These are phyloP conservation scores for Trichogramma evanescens DNA, from an alignment of 2,888 invertebrate species.

Conservation along the genomic window DNA sequence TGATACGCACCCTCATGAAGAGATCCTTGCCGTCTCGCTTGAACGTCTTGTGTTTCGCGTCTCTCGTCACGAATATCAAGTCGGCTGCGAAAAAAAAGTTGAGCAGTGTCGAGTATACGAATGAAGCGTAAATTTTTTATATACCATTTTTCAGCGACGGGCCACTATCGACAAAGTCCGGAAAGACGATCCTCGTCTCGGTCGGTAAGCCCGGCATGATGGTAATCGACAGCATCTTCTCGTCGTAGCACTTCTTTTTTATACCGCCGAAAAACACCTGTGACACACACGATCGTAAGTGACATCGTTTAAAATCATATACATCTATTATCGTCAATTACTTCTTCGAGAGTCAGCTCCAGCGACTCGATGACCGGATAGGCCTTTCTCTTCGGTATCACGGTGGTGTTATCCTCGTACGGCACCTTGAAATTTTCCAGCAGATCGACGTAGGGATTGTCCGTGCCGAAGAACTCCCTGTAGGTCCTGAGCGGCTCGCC, in stretches of 20 bases:
- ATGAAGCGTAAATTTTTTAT: no score
- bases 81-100: conserved; percentile 52
- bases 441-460: conserved; percentile 74
- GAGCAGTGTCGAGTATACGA: background rate
- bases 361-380: conserved; percentile 54
- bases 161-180: conserved; percentile 74
- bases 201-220: conserved; percentile 69
- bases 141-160: conserved; percentile 47
- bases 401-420: conserved; percentile 29
- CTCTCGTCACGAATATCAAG: conserved; percentile 67
- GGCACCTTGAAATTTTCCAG: conserved; percentile 61
- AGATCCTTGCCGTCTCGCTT: conserved; percentile 63
- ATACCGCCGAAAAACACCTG: conserved; percentile 64
- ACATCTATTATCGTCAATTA: conserved; percentile 26
- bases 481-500: conserved; percentile 70
- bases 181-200: conserved; percentile 67
- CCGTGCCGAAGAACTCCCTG: conserved; percentile 76
- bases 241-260: conserved; percentile 62
- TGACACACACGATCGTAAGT: background rate
- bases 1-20: conserved; percentile 55
- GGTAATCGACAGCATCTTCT: conserved; percentile 68
- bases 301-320: conserved; percentile 40
- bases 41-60: conserved; percentile 63
- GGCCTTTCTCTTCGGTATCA: conserved; percentile 56
- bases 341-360: conserved; percentile 57